These are phyloP conservation scores for Scopus umbretta DNA, from an alignment of 2,113 vertebrate species.

Conservation along the genomic window DNA sequence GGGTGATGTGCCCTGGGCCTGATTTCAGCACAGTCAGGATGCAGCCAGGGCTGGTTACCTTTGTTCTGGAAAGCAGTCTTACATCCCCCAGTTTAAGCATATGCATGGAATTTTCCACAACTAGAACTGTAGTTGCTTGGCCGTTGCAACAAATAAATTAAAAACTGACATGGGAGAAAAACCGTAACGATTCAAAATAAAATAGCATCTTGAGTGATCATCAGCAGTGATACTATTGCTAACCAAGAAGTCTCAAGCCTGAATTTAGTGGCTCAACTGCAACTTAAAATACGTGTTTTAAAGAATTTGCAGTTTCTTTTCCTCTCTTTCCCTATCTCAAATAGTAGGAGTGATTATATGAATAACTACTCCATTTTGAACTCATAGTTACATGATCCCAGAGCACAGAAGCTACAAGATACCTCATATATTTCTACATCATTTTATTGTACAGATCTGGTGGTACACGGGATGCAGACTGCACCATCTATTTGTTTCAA, in stretches of 20 bases:
- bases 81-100: background rate
- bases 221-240: background rate
- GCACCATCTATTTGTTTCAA: background rate
- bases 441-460: background rate
- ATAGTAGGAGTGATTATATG: background rate
- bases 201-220: background rate
- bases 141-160: background rate
- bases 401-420: background rate
- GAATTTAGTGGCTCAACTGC: background rate
- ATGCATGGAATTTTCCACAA: background rate
- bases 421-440: background rate
- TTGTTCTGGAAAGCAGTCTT: background rate
- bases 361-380: background rate
- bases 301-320: background rate
- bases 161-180: fast-evolving
- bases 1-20: background rate
- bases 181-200: background rate
- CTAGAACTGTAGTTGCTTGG: background rate
- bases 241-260: background rate
- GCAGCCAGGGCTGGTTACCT: background rate
- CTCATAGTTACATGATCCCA: background rate
- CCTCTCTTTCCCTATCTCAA: background rate
- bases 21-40: background rate
- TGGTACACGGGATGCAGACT: background rate
- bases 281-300: background rate